Conservation (phyloP, 2,113 vertebrate species). For the Gymnarchus niloticus region DNA sequence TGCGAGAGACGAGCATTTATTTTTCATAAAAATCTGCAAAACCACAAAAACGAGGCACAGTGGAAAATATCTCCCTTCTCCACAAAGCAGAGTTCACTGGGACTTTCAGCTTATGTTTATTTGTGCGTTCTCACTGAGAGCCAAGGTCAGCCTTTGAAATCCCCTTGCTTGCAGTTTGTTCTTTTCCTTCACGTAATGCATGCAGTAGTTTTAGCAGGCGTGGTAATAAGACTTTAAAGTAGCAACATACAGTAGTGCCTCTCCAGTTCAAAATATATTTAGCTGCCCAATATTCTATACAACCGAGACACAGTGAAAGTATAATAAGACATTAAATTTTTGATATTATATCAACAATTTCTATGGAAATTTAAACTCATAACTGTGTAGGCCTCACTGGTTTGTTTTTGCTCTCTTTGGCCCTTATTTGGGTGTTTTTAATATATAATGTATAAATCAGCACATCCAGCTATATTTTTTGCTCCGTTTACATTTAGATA, state of each 20-base stretch:
- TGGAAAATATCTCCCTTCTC: conserved; percentile 16
- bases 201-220: background rate
- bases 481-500: background rate
- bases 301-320: background rate
- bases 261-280: conserved; percentile 3
- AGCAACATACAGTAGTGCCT: background rate
- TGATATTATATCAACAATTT: conserved; percentile 29
- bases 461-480: background rate
- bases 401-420: background rate
- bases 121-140: conserved; percentile 10
- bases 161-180: background rate
- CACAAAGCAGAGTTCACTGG: conserved; percentile 15
- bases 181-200: background rate
- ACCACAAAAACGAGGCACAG: conserved; percentile 24
- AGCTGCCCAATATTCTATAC: background rate
- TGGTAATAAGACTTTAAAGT: background rate
- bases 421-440: background rate
- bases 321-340: conserved; percentile 36
- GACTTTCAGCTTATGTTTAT: conserved; percentile 15
- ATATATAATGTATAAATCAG: background rate
- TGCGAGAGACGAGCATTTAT: conserved; percentile 23
- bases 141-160: conserved; percentile 9
- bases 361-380: background rate
- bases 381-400: background rate
- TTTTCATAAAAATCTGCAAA: conserved; percentile 28